Percentiles rank a stretch among this genome's conserved stretches.
Conservation (phyloP, 1,140 invertebrate species). For the Cydia fagiglandana region DNA sequence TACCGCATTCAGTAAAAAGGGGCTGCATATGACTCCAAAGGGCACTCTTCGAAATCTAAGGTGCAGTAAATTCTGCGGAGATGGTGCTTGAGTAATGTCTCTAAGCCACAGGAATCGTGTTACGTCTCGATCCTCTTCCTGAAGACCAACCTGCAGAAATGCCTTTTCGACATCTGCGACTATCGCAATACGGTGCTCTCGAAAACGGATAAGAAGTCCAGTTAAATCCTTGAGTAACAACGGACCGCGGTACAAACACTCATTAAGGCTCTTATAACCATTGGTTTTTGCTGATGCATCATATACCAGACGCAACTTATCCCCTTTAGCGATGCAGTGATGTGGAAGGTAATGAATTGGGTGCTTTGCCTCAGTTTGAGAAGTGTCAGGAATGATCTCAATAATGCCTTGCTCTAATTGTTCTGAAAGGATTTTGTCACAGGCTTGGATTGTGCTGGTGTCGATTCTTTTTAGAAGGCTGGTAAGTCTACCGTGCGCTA, state of each 20-base stretch:
- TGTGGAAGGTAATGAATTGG: slow-evolving; percentile 33
- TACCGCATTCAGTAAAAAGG: slow-evolving; percentile 28
- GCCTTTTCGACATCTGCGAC: slow-evolving; percentile 32
- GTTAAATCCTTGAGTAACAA: slow-evolving; percentile 29
- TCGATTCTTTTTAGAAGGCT: slow-evolving; percentile 3
- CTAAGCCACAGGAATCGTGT: slow-evolving; percentile 35
- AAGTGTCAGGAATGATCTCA: not conserved
- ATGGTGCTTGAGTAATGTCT: not conserved
- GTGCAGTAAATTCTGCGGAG: slow-evolving; percentile 3
- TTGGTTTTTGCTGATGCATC: slow-evolving; percentile 32
- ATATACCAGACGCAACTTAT: slow-evolving; percentile 30
- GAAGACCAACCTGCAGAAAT: slow-evolving; percentile 24
- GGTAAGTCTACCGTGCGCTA: not conserved
- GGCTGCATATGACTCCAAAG: slow-evolving; percentile 33
- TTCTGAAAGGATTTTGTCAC: slow-evolving; percentile 8
- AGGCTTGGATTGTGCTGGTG: not conserved
- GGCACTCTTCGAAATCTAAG: slow-evolving; percentile 24
- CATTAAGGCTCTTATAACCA: slow-evolving; percentile 27
- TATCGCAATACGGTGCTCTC: slow-evolving; percentile 28
- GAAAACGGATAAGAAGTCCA: slow-evolving; percentile 26
- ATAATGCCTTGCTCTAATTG: not conserved
- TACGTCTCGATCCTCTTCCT: slow-evolving; percentile 21
- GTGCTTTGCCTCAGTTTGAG: not conserved
- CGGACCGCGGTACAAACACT: slow-evolving; percentile 31
- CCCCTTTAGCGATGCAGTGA: not conserved